phyloP scores from a whole-genome alignment of 2,113 vertebrate species.

The Pelusios castaneus region DNA sequence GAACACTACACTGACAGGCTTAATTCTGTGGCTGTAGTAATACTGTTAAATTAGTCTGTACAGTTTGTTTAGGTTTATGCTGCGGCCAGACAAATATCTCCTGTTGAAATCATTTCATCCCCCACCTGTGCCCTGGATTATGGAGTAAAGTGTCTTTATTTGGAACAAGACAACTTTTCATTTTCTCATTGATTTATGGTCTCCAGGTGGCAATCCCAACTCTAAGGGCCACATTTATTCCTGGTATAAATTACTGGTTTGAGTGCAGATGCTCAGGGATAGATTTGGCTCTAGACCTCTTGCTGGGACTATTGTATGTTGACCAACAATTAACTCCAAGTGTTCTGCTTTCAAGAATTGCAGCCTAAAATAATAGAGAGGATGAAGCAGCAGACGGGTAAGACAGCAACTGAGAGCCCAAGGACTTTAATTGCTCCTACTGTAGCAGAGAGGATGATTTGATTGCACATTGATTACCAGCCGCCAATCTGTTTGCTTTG shows the following conservation, averaged over 20 bases:
- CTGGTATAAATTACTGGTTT: not conserved
- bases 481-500: not conserved
- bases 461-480: not conserved
- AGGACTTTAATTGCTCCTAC: not conserved
- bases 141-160: slow-evolving; percentile 16
- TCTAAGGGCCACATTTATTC: not conserved
- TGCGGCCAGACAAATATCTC: slow-evolving; percentile 14
- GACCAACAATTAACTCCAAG: not conserved
- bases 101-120: not conserved
- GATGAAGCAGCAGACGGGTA: accelerated
- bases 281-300: not conserved
- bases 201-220: not conserved
- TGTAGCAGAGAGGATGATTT: not conserved
- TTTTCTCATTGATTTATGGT: accelerated
- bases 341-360: not conserved
- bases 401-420: not conserved
- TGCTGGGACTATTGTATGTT: not conserved
- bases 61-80: not conserved
- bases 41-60: not conserved
- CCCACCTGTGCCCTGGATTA: not conserved
- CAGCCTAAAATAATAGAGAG: not conserved
- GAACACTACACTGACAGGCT: not conserved
- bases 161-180: not conserved
- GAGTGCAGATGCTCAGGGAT: not conserved
- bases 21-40: slow-evolving; percentile 33